These are phyloP conservation scores for Morus bassanus DNA, from an alignment of 2,797 vertebrate genomes.

Conservation along the genomic window DNA sequence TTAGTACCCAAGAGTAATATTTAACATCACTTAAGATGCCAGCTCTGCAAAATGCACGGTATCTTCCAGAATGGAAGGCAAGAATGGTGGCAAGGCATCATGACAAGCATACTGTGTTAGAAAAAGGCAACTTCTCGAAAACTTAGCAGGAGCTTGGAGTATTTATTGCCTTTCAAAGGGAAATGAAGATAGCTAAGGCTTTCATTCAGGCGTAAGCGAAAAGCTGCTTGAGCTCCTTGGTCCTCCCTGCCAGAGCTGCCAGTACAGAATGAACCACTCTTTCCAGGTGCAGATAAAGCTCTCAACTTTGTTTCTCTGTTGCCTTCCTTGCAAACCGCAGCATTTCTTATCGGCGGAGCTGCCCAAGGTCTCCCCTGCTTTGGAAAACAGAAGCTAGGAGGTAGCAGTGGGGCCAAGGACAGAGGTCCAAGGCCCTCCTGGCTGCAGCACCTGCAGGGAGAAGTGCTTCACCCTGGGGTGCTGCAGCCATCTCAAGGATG, in stretches of 20 bases:
- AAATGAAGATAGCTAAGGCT: neutral
- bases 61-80: neutral
- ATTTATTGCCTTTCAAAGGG: neutral
- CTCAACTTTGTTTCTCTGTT: neutral
- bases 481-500: neutral
- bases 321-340: neutral
- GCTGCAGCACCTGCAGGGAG: neutral
- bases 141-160: neutral
- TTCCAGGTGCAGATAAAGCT: neutral
- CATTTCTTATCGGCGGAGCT: neutral
- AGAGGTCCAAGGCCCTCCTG: neutral
- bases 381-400: neutral
- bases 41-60: neutral
- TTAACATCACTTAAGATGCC: neutral
- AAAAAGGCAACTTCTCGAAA: neutral
- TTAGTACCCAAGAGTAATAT: neutral
- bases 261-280: rapidly evolving
- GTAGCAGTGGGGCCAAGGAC: neutral
- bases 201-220: neutral
- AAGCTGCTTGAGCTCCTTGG: neutral
- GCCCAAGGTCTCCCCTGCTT: neutral
- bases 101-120: neutral
- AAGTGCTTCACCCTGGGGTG: neutral
- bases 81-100: neutral
- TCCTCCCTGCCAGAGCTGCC: neutral